A percentile compares a stretch with the other conserved stretches of the same genome.
Evolutionary conservation across 2,113 vertebrate species (phyloP).

Genomic region (Microtus pennsylvanicus): DNA sequence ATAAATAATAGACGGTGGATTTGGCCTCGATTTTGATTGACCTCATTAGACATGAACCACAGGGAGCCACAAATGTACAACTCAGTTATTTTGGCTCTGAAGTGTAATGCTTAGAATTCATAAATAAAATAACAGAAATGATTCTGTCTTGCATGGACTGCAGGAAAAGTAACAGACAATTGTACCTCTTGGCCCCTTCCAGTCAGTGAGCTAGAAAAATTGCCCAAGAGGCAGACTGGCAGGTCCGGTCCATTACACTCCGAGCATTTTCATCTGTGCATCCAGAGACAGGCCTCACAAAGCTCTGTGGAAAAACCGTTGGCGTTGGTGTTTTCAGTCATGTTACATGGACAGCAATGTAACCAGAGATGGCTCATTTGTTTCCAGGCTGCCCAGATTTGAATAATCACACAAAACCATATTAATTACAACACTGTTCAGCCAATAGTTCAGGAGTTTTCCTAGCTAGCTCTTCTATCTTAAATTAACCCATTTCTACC

Average conservation of each 20-base stretch:
- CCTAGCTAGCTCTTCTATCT: too few relatives aligned
- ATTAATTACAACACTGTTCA: too few relatives aligned
- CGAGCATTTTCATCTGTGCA: not conserved
- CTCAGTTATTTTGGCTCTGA: not conserved
- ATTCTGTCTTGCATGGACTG: constrained; percentile 16
- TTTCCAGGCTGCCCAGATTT: too few relatives aligned
- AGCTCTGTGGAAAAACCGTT: not conserved
- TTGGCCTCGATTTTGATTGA: constrained; percentile 51
- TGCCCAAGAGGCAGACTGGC: not conserved
- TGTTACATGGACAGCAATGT: not conserved
- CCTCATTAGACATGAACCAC: constrained; percentile 49
- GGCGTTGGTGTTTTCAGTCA: not conserved
- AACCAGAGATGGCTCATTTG: too few relatives aligned
- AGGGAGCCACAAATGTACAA: constrained; percentile 47
- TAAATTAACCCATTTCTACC: too few relatives aligned
- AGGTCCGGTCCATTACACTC: not conserved
- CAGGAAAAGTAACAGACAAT: not conserved
- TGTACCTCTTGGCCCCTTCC: not conserved
- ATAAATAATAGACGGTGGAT: constrained; percentile 55
- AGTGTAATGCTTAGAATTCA: constrained; percentile 46
- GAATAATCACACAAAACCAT: too few relatives aligned
- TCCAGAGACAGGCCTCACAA: not conserved
- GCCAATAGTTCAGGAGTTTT: too few relatives aligned
- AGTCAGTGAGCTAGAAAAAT: not conserved
- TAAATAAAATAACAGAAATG: constrained; percentile 72